These are phyloP conservation scores for Anisognathus igniventris DNA, from an alignment of 2,797 vertebrate species.

Conservation along the genomic window DNA sequence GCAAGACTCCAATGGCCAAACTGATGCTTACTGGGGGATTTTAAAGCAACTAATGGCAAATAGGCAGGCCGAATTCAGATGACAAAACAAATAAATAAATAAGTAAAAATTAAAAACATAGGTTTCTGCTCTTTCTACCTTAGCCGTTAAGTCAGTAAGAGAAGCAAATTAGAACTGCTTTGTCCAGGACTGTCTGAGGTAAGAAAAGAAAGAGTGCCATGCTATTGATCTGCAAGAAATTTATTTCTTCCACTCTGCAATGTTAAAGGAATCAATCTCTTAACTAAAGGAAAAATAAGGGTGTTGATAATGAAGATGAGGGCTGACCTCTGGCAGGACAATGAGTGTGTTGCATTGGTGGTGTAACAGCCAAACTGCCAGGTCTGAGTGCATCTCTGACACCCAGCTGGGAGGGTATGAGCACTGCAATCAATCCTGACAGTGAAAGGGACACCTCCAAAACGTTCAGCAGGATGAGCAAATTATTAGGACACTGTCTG, in stretches of 20 bases:
- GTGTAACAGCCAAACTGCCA: not conserved
- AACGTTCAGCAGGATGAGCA: not conserved
- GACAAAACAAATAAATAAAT: not conserved
- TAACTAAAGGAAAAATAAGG: conserved; percentile 54
- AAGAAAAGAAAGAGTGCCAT: not conserved
- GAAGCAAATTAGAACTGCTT: conserved; percentile 14
- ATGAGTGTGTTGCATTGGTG: not conserved
- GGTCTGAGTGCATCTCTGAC: conserved; percentile 19
- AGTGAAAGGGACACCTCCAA: conserved; percentile 31
- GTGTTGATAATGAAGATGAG: conserved; percentile 51
- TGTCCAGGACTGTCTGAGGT: conserved; percentile 21
- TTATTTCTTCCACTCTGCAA: conserved; percentile 62
- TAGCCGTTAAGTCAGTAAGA: not conserved
- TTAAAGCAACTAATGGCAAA: not conserved
- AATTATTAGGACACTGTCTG: not conserved
- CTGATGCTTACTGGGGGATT: not conserved
- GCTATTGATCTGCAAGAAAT: conserved; percentile 56
- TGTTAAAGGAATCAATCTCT: conserved; percentile 68
- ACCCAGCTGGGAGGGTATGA: not conserved
- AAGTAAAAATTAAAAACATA: not conserved
- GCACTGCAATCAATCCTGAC: conserved; percentile 47
- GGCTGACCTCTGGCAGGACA: conserved; percentile 45
- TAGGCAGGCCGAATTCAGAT: not conserved
- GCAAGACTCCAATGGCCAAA: not conserved
- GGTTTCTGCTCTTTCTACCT: not conserved